These are phyloP conservation scores for Engystomops pustulosus DNA, from an alignment of 2,113 vertebrate genomes.

Conservation along the genomic window DNA sequence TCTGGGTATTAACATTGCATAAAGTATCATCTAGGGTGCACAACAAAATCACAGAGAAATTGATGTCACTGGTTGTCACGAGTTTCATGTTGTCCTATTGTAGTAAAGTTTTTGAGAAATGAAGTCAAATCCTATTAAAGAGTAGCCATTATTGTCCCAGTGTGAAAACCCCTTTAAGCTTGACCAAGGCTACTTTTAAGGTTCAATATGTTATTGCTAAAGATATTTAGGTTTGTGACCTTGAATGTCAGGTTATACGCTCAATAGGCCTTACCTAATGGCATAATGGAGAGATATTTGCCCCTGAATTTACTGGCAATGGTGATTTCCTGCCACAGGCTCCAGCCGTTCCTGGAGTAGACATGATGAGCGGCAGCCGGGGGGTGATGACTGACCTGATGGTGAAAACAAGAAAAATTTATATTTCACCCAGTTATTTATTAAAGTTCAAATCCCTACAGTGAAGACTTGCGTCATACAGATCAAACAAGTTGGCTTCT, in stretches of 20 bases:
- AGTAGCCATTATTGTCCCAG: too few relatives aligned
- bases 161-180: too few relatives aligned
- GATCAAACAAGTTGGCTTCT: neutral
- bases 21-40: too few relatives aligned
- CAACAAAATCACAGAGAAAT: too few relatives aligned
- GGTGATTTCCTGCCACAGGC: slow-evolving; percentile 97
- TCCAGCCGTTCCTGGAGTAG: slow-evolving; percentile 91
- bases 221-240: neutral
- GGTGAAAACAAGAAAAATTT: neutral
- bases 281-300: slow-evolving; percentile 99
- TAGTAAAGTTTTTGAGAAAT: too few relatives aligned
- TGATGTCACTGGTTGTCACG: too few relatives aligned
- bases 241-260: neutral
- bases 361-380: slow-evolving; percentile 94
- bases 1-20: too few relatives aligned
- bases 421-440: neutral
- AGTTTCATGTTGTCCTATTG: too few relatives aligned
- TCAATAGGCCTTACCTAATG: slow-evolving; percentile 81
- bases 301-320: slow-evolving; percentile 98
- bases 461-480: neutral
- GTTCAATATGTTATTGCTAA: too few relatives aligned
- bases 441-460: neutral
- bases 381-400: slow-evolving; percentile 96
- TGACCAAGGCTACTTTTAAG: too few relatives aligned
- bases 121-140: too few relatives aligned